These are phyloP conservation scores for Bombus balteatus DNA, from an alignment of 1,140 invertebrate species.

Conservation along the genomic window DNA sequence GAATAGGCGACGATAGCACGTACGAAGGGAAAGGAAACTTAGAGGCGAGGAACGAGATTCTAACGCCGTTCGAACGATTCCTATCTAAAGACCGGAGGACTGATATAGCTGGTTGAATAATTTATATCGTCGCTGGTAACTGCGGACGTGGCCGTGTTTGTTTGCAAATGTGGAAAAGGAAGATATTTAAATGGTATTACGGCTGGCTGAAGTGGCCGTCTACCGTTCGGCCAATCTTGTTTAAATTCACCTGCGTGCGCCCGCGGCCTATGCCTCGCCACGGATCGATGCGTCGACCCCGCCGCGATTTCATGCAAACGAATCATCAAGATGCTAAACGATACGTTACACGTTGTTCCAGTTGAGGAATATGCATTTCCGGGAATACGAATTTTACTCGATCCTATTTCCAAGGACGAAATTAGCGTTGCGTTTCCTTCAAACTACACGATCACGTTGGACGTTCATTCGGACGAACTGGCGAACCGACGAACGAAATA, in stretches of 20 bases:
- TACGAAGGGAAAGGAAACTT: slow-evolving; percentile 55
- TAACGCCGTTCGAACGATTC: slow-evolving; percentile 44
- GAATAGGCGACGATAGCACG: slow-evolving; percentile 1
- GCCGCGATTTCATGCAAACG: neutral
- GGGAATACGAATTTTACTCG: too few relatives aligned
- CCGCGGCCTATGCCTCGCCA: neutral
- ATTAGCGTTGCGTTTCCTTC: too few relatives aligned
- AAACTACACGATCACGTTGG: too few relatives aligned
- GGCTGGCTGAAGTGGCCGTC: neutral
- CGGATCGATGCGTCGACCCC: slow-evolving; percentile 25
- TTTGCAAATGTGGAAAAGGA: slow-evolving; percentile 52
- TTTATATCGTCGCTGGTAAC: slow-evolving; percentile 36
- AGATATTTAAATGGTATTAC: slow-evolving; percentile 46
- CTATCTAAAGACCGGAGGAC: slow-evolving; percentile 47
- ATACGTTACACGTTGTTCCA: neutral
- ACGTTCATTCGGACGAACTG: too few relatives aligned
- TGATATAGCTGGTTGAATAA: slow-evolving; percentile 37
- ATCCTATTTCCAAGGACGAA: too few relatives aligned
- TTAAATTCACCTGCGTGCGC: slow-evolving; percentile 37
- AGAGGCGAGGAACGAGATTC: slow-evolving; percentile 48
- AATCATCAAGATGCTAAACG: neutral
- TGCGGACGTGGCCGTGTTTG: slow-evolving; percentile 46
- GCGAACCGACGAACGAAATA: too few relatives aligned
- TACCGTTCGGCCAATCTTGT: slow-evolving; percentile 28
- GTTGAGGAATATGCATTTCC: neutral